Base-by-base conservation (phyloP, 2,113 vertebrate genomes). In the Notarius lentiginosus region DNA sequence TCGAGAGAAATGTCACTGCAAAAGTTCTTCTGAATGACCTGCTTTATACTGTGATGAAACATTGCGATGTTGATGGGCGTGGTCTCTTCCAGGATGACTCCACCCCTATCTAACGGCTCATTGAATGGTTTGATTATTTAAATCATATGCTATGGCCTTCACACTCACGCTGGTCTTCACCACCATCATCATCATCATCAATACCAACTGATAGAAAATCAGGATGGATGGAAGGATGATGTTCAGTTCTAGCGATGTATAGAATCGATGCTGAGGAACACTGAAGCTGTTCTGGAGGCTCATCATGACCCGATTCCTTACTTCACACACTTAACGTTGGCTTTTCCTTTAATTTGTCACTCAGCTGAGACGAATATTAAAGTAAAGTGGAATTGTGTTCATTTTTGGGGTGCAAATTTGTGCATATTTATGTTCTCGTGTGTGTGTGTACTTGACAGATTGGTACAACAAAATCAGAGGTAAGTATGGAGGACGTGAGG, bases 401-500 rank as follows among this genome's bases (percentile, higher is more conserved):
- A 63, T 68, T 30, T 49, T 6, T 53, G 17, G 17, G 20, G 20
- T 41, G 34, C 47, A 0, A 7, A 20, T 70, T 27, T 80, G n/a
- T 77, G 49, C 49, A 15, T 60, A 17, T 81, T 41, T 85, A 10
- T 27, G 73, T 85, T 4, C 34, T 22, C 24, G 30, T 72, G 47
- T 79, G 27, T 73, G 77, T 86, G 18, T 55, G 30, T 79, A 5
- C 63, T 2, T 84, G 5, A 88, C 86, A 96, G 95, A 88, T 86
- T 22, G 87, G 90, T 88, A 92, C 92, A 90, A 89, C 56, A 22
- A 86, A 90, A 4, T 88, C 92, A 73, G 91, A 92, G 72, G 87
- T 86, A 60, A 85, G 89, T 75, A 87, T 90, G 86, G 93, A 94
- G 89, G 91, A 91, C 6, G 79, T 90, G 63, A 90, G 92, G 80